Percentiles rank a stretch among this genome's conserved stretches.
These are phyloP conservation scores for Loriculus beryllinus DNA, from an alignment of 2,797 vertebrate species.

Conservation along the genomic window DNA sequence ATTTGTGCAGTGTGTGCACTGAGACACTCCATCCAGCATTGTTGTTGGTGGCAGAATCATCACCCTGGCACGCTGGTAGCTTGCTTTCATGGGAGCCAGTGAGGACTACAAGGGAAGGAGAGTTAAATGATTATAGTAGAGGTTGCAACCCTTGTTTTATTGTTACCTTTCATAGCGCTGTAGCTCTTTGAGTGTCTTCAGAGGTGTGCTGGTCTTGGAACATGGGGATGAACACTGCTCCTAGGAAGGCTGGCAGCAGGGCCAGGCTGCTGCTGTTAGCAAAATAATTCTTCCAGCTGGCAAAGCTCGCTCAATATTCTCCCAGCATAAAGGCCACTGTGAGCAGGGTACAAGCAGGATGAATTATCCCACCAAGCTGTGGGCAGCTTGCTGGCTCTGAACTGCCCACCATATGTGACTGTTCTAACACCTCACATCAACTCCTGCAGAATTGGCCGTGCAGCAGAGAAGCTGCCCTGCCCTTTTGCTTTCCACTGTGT, in stretches of 20 bases:
- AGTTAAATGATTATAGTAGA: background rate
- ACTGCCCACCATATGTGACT: background rate
- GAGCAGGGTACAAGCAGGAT: background rate
- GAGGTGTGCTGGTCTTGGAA: background rate
- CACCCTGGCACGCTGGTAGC: background rate
- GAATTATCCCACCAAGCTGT: background rate
- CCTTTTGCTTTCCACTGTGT: background rate
- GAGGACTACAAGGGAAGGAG: background rate
- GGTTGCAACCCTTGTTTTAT: background rate
- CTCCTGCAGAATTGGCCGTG: background rate
- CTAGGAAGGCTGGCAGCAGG: background rate
- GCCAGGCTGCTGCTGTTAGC: background rate
- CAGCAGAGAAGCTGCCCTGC: background rate
- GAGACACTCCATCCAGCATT: background rate
- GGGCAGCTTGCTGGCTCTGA: background rate
- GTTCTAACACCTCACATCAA: background rate
- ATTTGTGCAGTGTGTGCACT: background rate
- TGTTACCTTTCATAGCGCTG: background rate
- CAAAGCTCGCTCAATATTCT: background rate
- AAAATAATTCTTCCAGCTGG: background rate
- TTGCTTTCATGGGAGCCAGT: background rate
- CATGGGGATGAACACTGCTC: background rate
- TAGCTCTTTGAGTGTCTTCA: background rate
- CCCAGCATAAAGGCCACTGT: background rate
- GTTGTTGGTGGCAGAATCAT: background rate